phyloP scores from a whole-genome alignment of 2,888 invertebrate genomes.

The Arrhopalites spinosus region DNA sequence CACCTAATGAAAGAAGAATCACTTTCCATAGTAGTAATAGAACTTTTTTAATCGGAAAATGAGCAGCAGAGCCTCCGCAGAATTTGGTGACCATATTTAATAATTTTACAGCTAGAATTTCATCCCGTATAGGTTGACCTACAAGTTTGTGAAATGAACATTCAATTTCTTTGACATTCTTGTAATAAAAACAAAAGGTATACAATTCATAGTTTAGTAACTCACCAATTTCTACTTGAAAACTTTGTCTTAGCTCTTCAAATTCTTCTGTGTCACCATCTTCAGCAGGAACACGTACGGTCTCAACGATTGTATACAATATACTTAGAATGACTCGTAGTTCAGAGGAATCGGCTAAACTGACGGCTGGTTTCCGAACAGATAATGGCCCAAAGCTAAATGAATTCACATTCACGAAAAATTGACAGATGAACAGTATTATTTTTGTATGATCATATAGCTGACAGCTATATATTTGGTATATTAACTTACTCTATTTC shows the following conservation, averaged over 20 bases:
- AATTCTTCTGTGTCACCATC: constrained; percentile 58
- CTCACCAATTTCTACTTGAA: constrained; percentile 66
- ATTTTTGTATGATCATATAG: neutral
- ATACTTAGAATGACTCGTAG: constrained; percentile 90
- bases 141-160: constrained; percentile 41
- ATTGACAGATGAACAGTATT: neutral
- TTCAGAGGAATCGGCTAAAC: constrained; percentile 87
- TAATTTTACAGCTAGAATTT: constrained; percentile 83
- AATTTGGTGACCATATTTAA: constrained; percentile 95
- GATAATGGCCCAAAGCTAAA: constrained; percentile 64
- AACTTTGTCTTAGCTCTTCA: constrained; percentile 63
- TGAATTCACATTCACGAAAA: no score
- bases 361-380: constrained; percentile 77
- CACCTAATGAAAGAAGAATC: constrained; percentile 88
- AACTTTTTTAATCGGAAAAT: constrained; percentile 99
- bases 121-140: constrained; percentile 72
- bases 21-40: constrained; percentile 94
- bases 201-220: neutral
- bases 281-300: constrained; percentile 68
- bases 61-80: constrained; percentile 92
- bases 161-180: neutral
- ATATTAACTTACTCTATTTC: constrained; percentile 82
- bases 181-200: neutral
- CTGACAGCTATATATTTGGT: neutral
- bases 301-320: constrained; percentile 93